Percentiles rank a stretch among this genome's conserved stretches.
These are phyloP conservation scores for Cydia pomonella DNA, from an alignment of 1,140 invertebrate species.

Conservation along the genomic window DNA sequence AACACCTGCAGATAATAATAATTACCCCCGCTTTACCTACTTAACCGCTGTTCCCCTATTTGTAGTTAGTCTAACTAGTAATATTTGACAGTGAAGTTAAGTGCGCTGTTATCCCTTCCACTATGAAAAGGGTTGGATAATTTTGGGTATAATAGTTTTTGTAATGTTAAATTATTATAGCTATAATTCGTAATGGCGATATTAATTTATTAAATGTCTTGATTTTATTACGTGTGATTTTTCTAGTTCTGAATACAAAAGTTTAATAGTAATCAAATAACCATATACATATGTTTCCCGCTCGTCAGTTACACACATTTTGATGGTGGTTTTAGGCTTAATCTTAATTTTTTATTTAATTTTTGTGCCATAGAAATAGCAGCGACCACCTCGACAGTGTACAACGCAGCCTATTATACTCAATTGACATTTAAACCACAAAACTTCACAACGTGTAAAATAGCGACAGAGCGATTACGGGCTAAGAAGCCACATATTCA, in stretches of 20 bases:
- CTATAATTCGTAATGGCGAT: neutral
- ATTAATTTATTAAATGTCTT: neutral
- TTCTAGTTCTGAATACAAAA: neutral
- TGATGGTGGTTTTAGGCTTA: too few relatives aligned
- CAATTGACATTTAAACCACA: neutral
- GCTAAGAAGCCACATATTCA: slow-evolving; percentile 21
- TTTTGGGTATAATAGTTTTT: slow-evolving; percentile 16
- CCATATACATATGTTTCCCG: too few relatives aligned
- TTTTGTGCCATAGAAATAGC: too few relatives aligned
- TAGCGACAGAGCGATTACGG: slow-evolving; percentile 1
- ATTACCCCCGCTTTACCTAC: slow-evolving; percentile 14
- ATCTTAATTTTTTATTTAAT: too few relatives aligned
- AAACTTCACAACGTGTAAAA: slow-evolving; percentile 11
- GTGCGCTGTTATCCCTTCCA: slow-evolving; percentile 11
- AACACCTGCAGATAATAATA: slow-evolving; percentile 14
- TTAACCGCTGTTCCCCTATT: slow-evolving; percentile 23
- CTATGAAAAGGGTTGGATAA: neutral
- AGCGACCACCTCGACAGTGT: neutral
- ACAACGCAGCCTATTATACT: neutral
- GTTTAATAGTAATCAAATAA: too few relatives aligned
- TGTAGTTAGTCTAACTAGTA: slow-evolving; percentile 24
- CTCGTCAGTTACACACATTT: too few relatives aligned
- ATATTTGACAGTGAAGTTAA: slow-evolving; percentile 23
- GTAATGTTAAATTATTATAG: neutral
- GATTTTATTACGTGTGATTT: neutral